Base-by-base conservation (phyloP, 2,113 vertebrate genomes). In the Natator depressus region DNA sequence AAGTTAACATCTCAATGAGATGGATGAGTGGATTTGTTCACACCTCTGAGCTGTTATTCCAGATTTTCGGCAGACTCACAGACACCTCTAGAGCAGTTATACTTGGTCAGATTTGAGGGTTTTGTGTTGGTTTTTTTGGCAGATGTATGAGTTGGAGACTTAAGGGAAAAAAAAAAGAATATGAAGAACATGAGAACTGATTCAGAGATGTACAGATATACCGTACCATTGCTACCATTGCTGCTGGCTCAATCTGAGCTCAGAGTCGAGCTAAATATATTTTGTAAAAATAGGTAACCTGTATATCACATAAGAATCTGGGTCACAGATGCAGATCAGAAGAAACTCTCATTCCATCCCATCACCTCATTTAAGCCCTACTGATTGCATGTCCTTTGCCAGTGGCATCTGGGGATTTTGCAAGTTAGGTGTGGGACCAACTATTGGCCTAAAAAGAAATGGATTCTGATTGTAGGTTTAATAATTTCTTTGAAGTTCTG, bases 11-110 rank as follows among this genome's bases (percentile, higher is more conserved):
- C 42, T 80, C 92, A 84, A 89, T 91, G 90, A 94, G 82, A 89
- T 82, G 90, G 76, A 94, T 93, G 90, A 84, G 84, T 59, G 93
- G 82, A 94, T 80, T 80, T 29, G 5, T 89, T 89, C 89, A 91
- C 90, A 94, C 94, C 93, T 94, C 87, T 84, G 55, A 93, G 89
- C 87, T 82, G 49, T 55, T 82, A 47, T 93, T 89, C 54, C 49
- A 51, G 69, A 49, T 1, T 0, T 38, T 69, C 49, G 89, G 80
- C 92, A 65, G 79, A 59, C 82, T 49, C 53, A 6, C 72, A 91
- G 96, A 87, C 89, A 93, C 80, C 53, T 94, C 82, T 93, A 46
- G 35, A 3, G 62, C 55, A 87, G 78, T 88, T 78, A 1, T 8
- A 19, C 2, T 90, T 96, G 85, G 94, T 95, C 72, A 6, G 38